Percentiles rank a stretch among this genome's conserved stretches.
These are phyloP conservation scores for Nemoura dubitans DNA, from an alignment of 2,888 invertebrate species.

Conservation along the genomic window DNA sequence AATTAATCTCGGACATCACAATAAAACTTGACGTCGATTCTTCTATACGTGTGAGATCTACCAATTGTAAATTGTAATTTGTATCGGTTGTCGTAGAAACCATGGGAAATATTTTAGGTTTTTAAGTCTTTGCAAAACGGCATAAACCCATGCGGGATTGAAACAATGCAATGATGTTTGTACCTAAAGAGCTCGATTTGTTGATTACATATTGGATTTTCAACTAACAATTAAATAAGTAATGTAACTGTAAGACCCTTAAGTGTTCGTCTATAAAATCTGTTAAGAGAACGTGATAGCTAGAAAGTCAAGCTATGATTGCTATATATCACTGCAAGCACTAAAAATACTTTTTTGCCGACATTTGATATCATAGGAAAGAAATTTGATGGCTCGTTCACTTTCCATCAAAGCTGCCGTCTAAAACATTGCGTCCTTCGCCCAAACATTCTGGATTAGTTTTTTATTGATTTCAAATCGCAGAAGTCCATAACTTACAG, in stretches of 20 bases:
- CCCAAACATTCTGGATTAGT: not conserved
- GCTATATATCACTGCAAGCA: not conserved
- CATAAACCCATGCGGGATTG: no score
- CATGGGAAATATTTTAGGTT: no score
- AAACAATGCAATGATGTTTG: no score
- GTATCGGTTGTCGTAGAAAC: no score
- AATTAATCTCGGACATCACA: not conserved
- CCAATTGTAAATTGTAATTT: no score
- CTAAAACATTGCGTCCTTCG: not conserved
- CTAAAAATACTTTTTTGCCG: not conserved
- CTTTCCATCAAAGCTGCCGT: not conserved
- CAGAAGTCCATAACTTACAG: not conserved
- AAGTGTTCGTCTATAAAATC: no score
- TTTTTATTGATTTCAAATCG: not conserved
- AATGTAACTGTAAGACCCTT: no score
- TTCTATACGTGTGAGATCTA: no score
- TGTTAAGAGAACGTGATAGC: not conserved
- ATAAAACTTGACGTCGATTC: not conserved
- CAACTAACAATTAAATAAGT: no score
- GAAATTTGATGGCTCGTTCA: not conserved
- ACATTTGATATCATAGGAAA: not conserved
- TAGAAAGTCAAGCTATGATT: not conserved
- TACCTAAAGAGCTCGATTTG: no score
- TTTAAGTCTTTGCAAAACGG: no score
- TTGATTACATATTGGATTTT: no score